Conservation (phyloP, 2,888 invertebrate species). For the Euplexia lucipara region DNA sequence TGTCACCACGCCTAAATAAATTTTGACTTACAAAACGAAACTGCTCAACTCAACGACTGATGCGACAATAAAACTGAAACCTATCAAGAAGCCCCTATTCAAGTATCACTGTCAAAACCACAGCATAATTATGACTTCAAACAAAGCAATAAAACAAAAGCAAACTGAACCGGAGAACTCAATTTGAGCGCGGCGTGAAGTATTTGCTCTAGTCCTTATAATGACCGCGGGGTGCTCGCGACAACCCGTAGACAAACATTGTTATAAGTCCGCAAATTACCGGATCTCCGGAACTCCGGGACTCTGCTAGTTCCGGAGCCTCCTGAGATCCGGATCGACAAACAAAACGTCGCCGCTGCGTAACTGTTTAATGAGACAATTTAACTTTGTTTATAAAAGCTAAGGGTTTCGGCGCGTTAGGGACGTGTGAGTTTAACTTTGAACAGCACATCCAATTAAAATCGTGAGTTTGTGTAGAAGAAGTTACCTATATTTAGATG, state of each 20-base stretch:
- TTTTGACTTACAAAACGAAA: too few relatives aligned
- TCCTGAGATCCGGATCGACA: slow-evolving; percentile 4
- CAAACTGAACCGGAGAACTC: slow-evolving; percentile 14
- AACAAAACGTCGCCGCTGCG: slow-evolving; percentile 23
- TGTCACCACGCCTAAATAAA: too few relatives aligned
- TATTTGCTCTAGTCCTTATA: slow-evolving; percentile 13
- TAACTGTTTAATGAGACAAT: slow-evolving; percentile 58
- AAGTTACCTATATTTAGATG: background rate
- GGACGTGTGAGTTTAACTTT: slow-evolving; percentile 11
- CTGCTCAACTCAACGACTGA: too few relatives aligned
- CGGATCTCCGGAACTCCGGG: slow-evolving; percentile 16
- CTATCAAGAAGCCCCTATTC: background rate
- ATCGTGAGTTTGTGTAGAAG: background rate
- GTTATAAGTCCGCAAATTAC: slow-evolving; percentile 44
- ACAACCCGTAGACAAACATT: slow-evolving; percentile 47
- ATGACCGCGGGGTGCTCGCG: slow-evolving; percentile 29
- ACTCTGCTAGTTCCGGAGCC: slow-evolving; percentile 5
- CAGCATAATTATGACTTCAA: slow-evolving; percentile 26
- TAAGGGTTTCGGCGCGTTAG: slow-evolving; percentile 1
- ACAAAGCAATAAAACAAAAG: slow-evolving; percentile 16
- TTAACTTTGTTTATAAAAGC: slow-evolving; percentile 45
- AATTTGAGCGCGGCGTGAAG: slow-evolving; percentile 23
- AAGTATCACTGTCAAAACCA: slow-evolving; percentile 26
- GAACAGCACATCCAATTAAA: slow-evolving; percentile 23
- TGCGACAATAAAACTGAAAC: background rate